Percentiles rank a stretch among this genome's conserved stretches.
phyloP scores from a whole-genome alignment of 2,888 invertebrate species.

The Epicampocera succincta region DNA sequence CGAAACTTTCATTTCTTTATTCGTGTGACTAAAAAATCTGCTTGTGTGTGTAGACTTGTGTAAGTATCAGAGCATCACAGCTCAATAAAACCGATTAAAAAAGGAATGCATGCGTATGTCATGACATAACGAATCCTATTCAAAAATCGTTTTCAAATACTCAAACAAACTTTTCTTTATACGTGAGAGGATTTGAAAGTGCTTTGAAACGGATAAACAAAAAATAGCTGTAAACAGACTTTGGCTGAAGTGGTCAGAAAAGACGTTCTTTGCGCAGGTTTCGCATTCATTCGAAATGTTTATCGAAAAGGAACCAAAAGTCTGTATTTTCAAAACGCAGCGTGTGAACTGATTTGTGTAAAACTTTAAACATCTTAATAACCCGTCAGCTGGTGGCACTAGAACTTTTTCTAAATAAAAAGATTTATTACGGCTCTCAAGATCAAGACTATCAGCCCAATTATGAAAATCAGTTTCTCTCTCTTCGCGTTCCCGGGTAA shows the following conservation, averaged over 20 bases:
- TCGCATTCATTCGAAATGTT: too few relatives aligned
- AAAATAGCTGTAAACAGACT: not conserved
- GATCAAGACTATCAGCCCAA: too few relatives aligned
- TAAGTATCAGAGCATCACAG: conserved; percentile 43
- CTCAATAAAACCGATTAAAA: conserved; percentile 67
- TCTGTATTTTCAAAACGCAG: too few relatives aligned
- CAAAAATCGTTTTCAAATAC: conserved; percentile 48
- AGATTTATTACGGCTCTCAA: too few relatives aligned
- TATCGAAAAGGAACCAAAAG: too few relatives aligned
- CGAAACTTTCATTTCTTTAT: conserved; percentile 1
- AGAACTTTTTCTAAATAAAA: too few relatives aligned
- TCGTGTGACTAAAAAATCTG: not conserved
- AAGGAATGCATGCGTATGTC: conserved; percentile 59
- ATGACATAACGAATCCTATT: conserved; percentile 56
- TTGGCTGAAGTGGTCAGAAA: not conserved
- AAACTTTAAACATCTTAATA: too few relatives aligned
- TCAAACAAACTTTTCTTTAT: not conserved
- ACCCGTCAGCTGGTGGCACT: too few relatives aligned
- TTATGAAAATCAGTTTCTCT: too few relatives aligned
- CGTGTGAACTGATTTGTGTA: too few relatives aligned
- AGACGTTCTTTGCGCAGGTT: not conserved
- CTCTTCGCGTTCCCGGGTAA: too few relatives aligned
- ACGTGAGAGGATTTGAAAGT: not conserved
- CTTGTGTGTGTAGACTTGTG: not conserved
- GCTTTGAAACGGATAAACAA: not conserved